Conservation (phyloP, 92 coral and sea anemone genomes). For the Epizoanthus fatuus region DNA sequence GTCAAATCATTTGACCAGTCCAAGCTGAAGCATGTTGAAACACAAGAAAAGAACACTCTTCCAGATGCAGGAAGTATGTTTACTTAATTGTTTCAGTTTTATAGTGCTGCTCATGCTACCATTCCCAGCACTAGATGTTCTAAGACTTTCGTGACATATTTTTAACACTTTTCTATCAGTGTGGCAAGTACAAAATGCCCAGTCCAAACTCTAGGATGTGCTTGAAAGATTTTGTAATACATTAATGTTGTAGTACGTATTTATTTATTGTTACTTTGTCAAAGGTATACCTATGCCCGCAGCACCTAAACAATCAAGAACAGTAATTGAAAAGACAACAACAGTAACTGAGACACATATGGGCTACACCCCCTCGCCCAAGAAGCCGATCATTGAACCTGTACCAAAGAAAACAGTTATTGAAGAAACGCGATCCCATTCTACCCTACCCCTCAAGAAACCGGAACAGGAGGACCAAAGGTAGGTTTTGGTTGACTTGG, state of each 20-base stretch:
- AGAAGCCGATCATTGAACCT: conserved; percentile 56
- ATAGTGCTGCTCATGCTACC: too few species aligned
- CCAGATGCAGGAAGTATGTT: conserved; percentile 66
- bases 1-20: conserved; percentile 87
- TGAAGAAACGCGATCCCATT: conserved; percentile 69
- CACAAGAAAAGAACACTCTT: conserved; percentile 79
- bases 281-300: conserved; percentile 39
- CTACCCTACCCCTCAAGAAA: conserved; percentile 70
- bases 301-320: conserved; percentile 36
- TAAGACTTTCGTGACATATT: too few species aligned
- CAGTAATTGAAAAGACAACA: conserved; percentile 64
- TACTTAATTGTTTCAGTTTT: not conserved
- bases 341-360: conserved; percentile 49
- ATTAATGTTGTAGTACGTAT: not conserved
- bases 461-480: conserved; percentile 63
- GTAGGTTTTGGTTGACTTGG: not conserved
- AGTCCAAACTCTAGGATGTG: too few species aligned
- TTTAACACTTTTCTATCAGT: too few species aligned
- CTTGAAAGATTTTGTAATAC: too few species aligned
- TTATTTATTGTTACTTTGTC: not conserved
- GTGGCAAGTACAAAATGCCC: too few species aligned
- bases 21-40: conserved; percentile 83
- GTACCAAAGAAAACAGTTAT: conserved; percentile 63
- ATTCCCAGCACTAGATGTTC: too few species aligned
- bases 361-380: conserved; percentile 63